Percentiles rank a stretch among this genome's conserved stretches.
Evolutionary conservation across 2,888 invertebrate genomes (phyloP).

Genomic region (Andrena minutula): DNA sequence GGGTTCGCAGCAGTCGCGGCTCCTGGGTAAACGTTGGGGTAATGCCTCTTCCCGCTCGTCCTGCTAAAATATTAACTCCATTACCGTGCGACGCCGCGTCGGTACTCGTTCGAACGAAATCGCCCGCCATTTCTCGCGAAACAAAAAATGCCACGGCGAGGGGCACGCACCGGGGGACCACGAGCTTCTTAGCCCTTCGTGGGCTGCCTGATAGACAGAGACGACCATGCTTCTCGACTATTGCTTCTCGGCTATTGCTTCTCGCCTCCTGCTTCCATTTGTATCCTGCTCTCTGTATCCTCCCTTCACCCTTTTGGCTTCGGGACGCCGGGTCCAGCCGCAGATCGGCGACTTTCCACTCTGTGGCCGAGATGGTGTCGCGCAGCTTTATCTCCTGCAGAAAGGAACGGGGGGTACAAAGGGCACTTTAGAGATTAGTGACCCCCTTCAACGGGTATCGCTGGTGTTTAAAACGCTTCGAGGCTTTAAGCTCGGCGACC

Average conservation of each 20-base stretch:
- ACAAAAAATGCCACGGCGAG: background rate
- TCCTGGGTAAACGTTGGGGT: constrained; percentile 28
- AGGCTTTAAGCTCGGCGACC: background rate
- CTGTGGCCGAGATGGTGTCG: constrained; percentile 41
- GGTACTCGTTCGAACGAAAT: constrained; percentile 68
- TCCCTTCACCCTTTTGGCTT: background rate
- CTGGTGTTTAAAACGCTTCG: constrained; percentile 8
- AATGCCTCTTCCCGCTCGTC: constrained; percentile 22
- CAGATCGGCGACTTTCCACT: constrained; percentile 35
- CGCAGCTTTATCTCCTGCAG: constrained; percentile 36
- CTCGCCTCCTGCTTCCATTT: background rate
- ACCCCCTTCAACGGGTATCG: constrained; percentile 13
- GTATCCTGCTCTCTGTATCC: background rate
- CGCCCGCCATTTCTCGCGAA: constrained; percentile 68
- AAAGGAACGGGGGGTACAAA: constrained; percentile 37
- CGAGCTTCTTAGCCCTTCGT: background rate
- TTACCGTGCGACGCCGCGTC: constrained; percentile 68
- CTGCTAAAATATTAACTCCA: constrained; percentile 75
- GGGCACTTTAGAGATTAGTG: constrained; percentile 55
- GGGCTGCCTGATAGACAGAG: background rate
- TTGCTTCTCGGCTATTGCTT: background rate
- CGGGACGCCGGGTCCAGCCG: constrained; percentile 27
- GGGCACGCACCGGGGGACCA: background rate
- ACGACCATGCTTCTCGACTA: background rate
- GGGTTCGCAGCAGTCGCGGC: constrained; percentile 14